Percentiles rank a stretch among this genome's conserved stretches.
phyloP scores from a whole-genome alignment of 2,113 vertebrate species.

The Cettia cetti region DNA sequence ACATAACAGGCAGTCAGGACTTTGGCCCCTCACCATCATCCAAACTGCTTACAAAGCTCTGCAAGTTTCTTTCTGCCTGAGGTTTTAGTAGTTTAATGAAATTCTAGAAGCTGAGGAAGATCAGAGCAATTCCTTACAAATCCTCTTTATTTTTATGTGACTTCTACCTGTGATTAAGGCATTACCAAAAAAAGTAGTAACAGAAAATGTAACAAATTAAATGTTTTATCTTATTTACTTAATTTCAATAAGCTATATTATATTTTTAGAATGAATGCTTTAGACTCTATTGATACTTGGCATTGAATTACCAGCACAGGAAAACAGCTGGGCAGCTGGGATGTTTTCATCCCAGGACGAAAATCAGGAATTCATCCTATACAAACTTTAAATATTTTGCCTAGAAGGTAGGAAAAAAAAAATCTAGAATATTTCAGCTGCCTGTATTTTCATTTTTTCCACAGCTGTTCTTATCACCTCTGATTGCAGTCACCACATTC shows the following conservation, averaged over 20 bases:
- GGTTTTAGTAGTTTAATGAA: not conserved
- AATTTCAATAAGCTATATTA: not conserved
- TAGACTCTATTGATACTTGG: not conserved
- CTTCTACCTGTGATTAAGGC: not conserved
- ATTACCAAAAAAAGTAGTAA: not conserved
- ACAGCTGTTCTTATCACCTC: not conserved
- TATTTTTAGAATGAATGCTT: not conserved
- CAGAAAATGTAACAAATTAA: not conserved
- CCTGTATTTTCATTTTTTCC: not conserved
- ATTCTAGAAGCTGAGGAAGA: not conserved
- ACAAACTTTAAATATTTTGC: not conserved
- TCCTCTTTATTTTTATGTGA: not conserved
- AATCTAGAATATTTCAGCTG: not conserved
- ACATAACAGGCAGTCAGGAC: not conserved
- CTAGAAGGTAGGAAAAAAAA: not conserved
- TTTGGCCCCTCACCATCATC: not conserved
- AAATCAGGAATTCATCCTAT: not conserved
- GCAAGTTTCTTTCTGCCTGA: not conserved
- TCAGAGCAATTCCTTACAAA: not conserved
- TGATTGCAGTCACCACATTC: not conserved
- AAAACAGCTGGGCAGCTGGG: not conserved
- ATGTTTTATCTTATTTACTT: not conserved
- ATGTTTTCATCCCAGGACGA: not conserved
- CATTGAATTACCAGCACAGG: not conserved
- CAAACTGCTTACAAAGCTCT: not conserved